A percentile compares a stretch with the other conserved stretches of the same genome.
Conservation (phyloP, 1,140 invertebrate species). For the Asobara japonica region DNA sequence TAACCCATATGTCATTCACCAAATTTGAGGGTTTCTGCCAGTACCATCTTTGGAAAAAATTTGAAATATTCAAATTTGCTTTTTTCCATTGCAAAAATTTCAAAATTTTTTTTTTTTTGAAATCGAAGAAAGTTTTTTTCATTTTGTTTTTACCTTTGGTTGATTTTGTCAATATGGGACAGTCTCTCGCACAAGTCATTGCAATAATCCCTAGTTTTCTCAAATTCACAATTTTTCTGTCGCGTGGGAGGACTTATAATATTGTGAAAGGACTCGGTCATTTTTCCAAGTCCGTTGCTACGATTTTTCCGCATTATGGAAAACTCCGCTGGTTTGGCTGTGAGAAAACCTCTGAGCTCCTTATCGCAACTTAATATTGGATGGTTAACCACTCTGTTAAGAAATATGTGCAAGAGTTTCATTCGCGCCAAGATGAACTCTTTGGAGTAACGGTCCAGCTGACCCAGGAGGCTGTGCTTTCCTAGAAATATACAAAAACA, state of each 20-base stretch:
- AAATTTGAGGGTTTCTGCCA: not conserved
- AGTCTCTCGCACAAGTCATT: slow-evolving; percentile 74
- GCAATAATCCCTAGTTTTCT: slow-evolving; percentile 73
- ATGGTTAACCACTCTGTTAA: slow-evolving; percentile 74
- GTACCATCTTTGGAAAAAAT: no score
- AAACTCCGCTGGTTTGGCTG: slow-evolving; percentile 76
- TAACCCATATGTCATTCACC: no score
- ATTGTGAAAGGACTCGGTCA: slow-evolving; percentile 72
- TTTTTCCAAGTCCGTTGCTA: slow-evolving; percentile 68
- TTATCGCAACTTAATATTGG: slow-evolving; percentile 78
- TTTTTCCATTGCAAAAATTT: slow-evolving; percentile 4
- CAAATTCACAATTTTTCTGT: slow-evolving; percentile 73
- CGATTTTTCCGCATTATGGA: slow-evolving; percentile 72
- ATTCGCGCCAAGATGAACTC: slow-evolving; percentile 79
- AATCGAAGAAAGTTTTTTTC: slow-evolving; percentile 25
- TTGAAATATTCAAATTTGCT: not conserved
- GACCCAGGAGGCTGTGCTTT: slow-evolving; percentile 77
- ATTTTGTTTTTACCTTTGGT: slow-evolving; percentile 70
- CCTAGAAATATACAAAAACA: slow-evolving; percentile 66
- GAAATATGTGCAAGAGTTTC: slow-evolving; percentile 77
- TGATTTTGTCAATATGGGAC: slow-evolving; percentile 73
- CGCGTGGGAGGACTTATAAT: slow-evolving; percentile 69
- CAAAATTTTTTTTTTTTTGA: not conserved
- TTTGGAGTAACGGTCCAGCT: slow-evolving; percentile 79
- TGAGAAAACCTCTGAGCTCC: slow-evolving; percentile 76